A percentile compares a stretch with the other conserved stretches of the same genome.
These are phyloP conservation scores for Cryptocephalus moraei DNA, from an alignment of 2,888 invertebrate species.

Conservation along the genomic window DNA sequence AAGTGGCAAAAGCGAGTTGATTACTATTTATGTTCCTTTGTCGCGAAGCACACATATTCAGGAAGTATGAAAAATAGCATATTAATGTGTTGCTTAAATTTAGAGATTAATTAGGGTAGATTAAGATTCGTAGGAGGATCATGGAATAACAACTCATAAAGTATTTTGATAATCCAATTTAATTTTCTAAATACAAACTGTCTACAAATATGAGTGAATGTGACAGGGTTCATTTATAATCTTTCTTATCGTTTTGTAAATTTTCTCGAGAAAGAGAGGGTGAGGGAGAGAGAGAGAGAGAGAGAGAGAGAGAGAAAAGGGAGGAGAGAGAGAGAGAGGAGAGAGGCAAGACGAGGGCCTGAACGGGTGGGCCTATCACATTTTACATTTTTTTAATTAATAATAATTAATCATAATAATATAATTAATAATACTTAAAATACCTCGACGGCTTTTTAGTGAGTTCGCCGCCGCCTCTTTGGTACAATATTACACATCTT, in stretches of 20 bases:
- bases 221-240: slow-evolving; percentile 31
- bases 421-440: slow-evolving; percentile 34
- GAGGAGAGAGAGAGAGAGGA: too few relatives aligned
- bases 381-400: slow-evolving; percentile 26
- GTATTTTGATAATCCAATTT: slow-evolving; percentile 19
- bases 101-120: too few relatives aligned
- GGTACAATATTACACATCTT: slow-evolving; percentile 41
- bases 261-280: not conserved
- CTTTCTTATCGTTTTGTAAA: not conserved
- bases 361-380: slow-evolving; percentile 40
- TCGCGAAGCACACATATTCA: too few relatives aligned
- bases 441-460: slow-evolving; percentile 24
- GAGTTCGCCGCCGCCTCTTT: slow-evolving; percentile 32
- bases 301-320: too few relatives aligned
- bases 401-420: not conserved
- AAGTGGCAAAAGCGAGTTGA: too few relatives aligned
- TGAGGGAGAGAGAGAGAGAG: too few relatives aligned
- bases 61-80: too few relatives aligned
- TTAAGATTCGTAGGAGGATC: too few relatives aligned
- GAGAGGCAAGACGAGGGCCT: slow-evolving; percentile 23
- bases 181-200: slow-evolving; percentile 41
- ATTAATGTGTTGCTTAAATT: too few relatives aligned
- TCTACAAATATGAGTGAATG: slow-evolving; percentile 41
- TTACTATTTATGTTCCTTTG: too few relatives aligned
- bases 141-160: too few relatives aligned